phyloP scores from a whole-genome alignment of 2,113 vertebrate species.

The Atherinomorus stipes region DNA sequence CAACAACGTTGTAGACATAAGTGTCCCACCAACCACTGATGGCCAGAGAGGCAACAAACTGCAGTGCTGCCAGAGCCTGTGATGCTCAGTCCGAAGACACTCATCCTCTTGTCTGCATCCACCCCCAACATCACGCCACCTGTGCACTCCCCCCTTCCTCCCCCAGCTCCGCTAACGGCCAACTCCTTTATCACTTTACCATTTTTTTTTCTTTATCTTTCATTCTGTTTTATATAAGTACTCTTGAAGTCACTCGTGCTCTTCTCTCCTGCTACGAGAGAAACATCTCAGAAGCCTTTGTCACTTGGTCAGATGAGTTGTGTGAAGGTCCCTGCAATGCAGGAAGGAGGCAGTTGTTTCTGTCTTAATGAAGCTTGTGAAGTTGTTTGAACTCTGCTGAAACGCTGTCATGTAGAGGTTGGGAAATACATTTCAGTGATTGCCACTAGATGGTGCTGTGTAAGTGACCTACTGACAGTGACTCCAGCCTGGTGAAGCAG shows the following conservation, averaged over 20 bases:
- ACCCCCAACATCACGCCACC: conserved; percentile 51
- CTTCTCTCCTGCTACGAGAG: conserved; percentile 63
- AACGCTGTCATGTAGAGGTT: conserved; percentile 26
- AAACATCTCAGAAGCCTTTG: conserved; percentile 64
- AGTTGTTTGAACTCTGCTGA: conserved; percentile 42
- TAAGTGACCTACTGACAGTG: conserved; percentile 61
- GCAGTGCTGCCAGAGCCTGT: conserved; percentile 98
- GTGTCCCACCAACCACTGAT: conserved; percentile 94
- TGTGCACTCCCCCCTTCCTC: conserved; percentile 72
- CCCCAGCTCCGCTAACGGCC: conserved; percentile 69
- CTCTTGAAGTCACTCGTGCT: conserved; percentile 67
- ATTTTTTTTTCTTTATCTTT: conserved; percentile 47
- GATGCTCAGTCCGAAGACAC: conserved; percentile 76
- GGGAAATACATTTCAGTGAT: conserved; percentile 54
- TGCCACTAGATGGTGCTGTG: conserved; percentile 79
- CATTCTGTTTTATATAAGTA: conserved; percentile 62
- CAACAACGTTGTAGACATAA: conserved; percentile 98
- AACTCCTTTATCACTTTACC: conserved; percentile 60
- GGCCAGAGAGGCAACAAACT: conserved; percentile 95
- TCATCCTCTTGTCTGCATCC: conserved; percentile 46
- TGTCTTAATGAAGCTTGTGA: conserved; percentile 44
- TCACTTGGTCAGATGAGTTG: conserved; percentile 42
- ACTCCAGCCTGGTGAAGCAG: conserved; percentile 57
- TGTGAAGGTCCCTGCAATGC: conserved; percentile 61
- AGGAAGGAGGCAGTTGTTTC: conserved; percentile 26